phyloP scores from a whole-genome alignment of 1,140 invertebrate genomes.

The Platorchestia sp. region DNA sequence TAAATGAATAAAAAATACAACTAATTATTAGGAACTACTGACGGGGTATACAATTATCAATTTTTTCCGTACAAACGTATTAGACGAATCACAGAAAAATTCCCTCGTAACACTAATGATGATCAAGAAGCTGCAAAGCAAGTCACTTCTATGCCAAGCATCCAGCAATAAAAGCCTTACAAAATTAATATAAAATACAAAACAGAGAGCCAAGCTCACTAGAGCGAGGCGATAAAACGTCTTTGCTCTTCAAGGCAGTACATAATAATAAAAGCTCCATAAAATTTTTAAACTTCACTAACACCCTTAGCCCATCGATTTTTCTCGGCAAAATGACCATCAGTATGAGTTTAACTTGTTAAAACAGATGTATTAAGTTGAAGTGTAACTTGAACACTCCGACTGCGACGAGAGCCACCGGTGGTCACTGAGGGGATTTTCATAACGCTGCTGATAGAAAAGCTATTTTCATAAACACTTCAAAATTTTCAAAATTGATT shows the following conservation, averaged over 20 bases:
- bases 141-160: not conserved
- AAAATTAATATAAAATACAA: not conserved
- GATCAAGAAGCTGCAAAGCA: slow-evolving; percentile 26
- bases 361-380: too few species aligned
- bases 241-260: too few species aligned
- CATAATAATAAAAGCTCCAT: not conserved
- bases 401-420: too few species aligned
- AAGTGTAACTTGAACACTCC: too few species aligned
- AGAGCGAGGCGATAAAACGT: not conserved
- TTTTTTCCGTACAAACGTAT: not conserved
- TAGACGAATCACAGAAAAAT: not conserved
- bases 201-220: not conserved
- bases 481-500: too few species aligned
- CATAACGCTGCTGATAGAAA: too few species aligned
- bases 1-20: not conserved
- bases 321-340: not conserved
- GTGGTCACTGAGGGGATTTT: too few species aligned
- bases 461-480: too few species aligned
- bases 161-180: not conserved
- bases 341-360: too few species aligned
- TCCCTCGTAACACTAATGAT: not conserved
- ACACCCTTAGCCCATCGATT: not conserved
- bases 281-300: not conserved
- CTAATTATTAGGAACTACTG: not conserved
- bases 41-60: not conserved